phyloP scores from a whole-genome alignment of 2,888 invertebrate species.

The Orthosia gracilis region DNA sequence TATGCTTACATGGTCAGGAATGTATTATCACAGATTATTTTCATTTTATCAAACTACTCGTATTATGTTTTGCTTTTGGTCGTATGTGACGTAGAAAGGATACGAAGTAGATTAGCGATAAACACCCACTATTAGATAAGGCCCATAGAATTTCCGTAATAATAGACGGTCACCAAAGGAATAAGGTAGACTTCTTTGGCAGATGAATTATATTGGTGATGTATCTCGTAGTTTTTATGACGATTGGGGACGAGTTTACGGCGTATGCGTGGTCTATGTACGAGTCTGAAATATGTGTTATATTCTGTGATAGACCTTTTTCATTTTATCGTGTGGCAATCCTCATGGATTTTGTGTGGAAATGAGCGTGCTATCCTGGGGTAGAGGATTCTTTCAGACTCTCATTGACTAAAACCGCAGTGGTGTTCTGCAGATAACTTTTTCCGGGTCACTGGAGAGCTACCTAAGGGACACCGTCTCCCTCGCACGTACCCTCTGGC shows the following conservation, averaged over 20 bases:
- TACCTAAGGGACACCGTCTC: no score
- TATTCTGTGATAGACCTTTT: neutral
- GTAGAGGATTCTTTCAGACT: no score
- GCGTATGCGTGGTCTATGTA: no score
- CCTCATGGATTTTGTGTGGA: no score
- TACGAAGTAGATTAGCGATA: neutral
- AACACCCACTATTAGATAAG: no score
- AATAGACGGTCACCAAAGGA: neutral
- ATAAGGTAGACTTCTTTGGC: neutral
- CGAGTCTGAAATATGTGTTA: neutral
- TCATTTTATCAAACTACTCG: conserved; percentile 7
- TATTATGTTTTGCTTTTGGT: neutral
- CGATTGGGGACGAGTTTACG: neutral
- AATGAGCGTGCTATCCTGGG: no score
- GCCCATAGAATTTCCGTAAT: neutral
- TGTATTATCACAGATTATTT: conserved; percentile 2
- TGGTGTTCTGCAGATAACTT: no score
- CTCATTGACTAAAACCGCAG: no score
- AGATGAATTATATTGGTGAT: neutral
- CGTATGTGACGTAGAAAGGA: neutral
- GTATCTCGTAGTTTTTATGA: neutral
- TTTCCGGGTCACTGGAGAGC: no score
- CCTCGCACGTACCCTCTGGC: neutral
- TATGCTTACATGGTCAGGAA: conserved; percentile 7
- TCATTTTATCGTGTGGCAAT: no score